phyloP scores from a whole-genome alignment of 2,113 vertebrate species.

The Uria lomvia region DNA sequence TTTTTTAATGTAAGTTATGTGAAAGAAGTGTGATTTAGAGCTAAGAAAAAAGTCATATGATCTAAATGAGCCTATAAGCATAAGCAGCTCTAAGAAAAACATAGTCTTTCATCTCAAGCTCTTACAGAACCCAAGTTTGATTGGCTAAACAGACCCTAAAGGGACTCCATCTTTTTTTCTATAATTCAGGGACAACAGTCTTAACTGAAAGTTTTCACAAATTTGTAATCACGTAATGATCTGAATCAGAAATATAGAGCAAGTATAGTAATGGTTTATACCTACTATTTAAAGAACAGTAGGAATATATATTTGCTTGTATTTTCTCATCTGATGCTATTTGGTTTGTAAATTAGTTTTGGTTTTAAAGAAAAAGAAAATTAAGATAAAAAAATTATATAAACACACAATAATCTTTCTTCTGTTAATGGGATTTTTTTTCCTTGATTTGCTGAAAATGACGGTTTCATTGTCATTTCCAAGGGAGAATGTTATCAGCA shows the following conservation, averaged over 20 bases:
- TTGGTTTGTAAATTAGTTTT: background rate
- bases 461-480: background rate
- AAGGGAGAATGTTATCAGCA: background rate
- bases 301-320: background rate
- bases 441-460: background rate
- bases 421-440: background rate
- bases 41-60: background rate
- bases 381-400: background rate
- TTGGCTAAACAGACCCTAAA: background rate
- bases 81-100: background rate
- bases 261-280: background rate
- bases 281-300: background rate
- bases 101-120: background rate
- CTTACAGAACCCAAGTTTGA: background rate
- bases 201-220: background rate
- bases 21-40: background rate
- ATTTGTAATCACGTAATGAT: background rate
- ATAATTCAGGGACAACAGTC: background rate
- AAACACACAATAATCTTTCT: background rate
- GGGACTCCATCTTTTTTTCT: background rate
- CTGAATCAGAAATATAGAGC: background rate
- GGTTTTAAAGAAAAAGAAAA: background rate
- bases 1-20: background rate
- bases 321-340: background rate
- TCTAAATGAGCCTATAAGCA: background rate